These are phyloP conservation scores for Tipula unca DNA, from an alignment of 2,888 invertebrate genomes.

Conservation along the genomic window DNA sequence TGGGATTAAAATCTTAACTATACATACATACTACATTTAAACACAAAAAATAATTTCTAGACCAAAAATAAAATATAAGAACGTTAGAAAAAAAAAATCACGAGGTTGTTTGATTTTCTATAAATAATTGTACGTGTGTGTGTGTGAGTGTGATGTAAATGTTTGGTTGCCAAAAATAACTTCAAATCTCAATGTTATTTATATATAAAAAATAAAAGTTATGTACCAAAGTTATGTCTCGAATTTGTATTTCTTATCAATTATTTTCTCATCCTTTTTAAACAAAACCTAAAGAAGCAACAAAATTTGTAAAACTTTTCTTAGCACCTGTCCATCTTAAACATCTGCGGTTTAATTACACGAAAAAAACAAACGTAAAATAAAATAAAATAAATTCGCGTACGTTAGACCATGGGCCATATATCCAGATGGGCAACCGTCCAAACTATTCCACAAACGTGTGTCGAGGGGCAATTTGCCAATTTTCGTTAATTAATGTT, in stretches of 20 bases:
- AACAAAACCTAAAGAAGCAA: background rate
- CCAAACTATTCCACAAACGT: background rate
- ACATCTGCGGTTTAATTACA: background rate
- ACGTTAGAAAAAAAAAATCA: background rate
- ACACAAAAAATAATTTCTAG: background rate
- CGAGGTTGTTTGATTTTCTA: background rate
- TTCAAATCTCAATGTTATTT: background rate
- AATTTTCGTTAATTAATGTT: background rate
- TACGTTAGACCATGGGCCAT: background rate
- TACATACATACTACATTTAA: background rate
- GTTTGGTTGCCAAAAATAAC: background rate
- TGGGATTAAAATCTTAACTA: slow-evolving; percentile 8
- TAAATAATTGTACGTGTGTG: background rate
- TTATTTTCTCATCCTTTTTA: slow-evolving; percentile 14
- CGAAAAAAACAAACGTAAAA: background rate
- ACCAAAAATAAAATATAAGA: background rate
- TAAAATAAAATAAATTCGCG: background rate
- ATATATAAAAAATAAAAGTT: background rate
- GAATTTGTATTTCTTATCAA: background rate
- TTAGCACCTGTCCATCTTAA: background rate
- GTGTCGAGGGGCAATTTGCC: background rate
- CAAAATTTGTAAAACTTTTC: background rate
- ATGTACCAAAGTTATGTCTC: background rate
- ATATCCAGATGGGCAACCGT: background rate
- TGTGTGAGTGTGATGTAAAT: background rate